Evolutionary conservation across 1,140 invertebrate genomes (phyloP), one percentile per base, ranked within the genome.

Genomic region (Drosophila subobscura): DNA sequence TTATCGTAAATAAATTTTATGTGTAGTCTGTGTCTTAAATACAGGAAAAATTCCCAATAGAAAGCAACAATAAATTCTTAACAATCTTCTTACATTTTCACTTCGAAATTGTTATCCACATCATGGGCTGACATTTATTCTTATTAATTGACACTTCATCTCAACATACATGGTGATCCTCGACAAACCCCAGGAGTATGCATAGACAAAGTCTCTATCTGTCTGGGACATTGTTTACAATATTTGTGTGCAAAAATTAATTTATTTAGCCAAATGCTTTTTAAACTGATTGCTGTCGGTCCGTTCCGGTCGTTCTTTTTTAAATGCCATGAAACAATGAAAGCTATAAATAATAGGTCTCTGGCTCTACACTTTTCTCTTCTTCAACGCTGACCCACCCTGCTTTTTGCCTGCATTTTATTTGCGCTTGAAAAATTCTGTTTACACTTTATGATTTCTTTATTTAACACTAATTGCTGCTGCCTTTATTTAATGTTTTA

Each of bases 361-460:
- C 6, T 45, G 7, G 47, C 23, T 5, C 16, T 10, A 27, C 14
- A 44, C 40, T 25, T 42, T 53, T 49, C 41, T 40, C 29, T 42
- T 16, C 60, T 52, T 52, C 22, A 52, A 53, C 33, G 16, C 37
- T 51, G 42, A 8, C 14, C 40, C 86, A 74, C 66, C 16, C 16
- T 20, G 16, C 16, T 20, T 78, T 78, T 27, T 27, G 33, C 33
- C 12, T 37, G 74, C 61, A 67, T 85, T 77, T 67, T 71, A 86
- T 88, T 85, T 85, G 60, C 54, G 54, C 65, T 74, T 47, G 45
- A 71, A 65, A 66, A 80, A 81, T 74, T 66, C 81, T 88, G 81
- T 86, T 86, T 85, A 86, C 77, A 85, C 74, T 85, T 85, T 85
- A 85, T 85, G 73, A 85, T 75, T 85, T 86, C 81, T 86, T 85